phyloP scores from a whole-genome alignment of 2,113 vertebrate genomes.

The Channa argus region DNA sequence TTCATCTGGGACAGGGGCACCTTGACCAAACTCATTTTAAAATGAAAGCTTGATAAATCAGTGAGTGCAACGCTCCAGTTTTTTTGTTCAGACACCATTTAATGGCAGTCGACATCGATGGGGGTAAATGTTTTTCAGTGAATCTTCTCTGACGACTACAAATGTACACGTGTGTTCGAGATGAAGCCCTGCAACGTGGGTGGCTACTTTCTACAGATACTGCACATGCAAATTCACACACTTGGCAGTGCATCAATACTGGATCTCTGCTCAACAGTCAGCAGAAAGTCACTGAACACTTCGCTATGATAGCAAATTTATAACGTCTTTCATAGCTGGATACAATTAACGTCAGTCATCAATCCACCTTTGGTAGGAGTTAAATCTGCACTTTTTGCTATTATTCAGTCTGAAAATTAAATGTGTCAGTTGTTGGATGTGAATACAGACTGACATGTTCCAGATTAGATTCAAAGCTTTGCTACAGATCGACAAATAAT shows the following conservation, averaged over 20 bases:
- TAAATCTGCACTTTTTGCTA: too few relatives aligned
- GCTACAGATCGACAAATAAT: too few relatives aligned
- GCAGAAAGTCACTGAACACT: constrained; percentile 25
- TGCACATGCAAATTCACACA: constrained; percentile 59
- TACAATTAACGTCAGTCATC: background rate
- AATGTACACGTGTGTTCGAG: background rate
- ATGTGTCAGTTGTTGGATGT: too few relatives aligned
- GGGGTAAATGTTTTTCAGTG: constrained; percentile 3
- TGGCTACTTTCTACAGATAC: constrained; percentile 57
- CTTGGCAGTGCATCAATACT: constrained; percentile 43
- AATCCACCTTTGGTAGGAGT: background rate
- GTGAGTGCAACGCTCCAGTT: constrained; percentile 28
- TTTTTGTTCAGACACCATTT: constrained; percentile 54
- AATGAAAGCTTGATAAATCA: constrained; percentile 66
- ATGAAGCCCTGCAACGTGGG: constrained; percentile 63
- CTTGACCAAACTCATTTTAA: constrained; percentile 59
- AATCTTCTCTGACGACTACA: background rate
- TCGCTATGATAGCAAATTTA: background rate
- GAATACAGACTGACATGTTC: too few relatives aligned
- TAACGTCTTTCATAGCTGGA: background rate
- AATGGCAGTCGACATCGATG: constrained; percentile 35
- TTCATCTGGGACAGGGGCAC: constrained; percentile 55
- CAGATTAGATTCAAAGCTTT: too few relatives aligned
- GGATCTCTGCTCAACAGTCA: constrained; percentile 42
- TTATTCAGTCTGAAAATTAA: too few relatives aligned